Evolutionary conservation across 2,113 vertebrate species (phyloP).

Genomic region (Thymallus thymallus): DNA sequence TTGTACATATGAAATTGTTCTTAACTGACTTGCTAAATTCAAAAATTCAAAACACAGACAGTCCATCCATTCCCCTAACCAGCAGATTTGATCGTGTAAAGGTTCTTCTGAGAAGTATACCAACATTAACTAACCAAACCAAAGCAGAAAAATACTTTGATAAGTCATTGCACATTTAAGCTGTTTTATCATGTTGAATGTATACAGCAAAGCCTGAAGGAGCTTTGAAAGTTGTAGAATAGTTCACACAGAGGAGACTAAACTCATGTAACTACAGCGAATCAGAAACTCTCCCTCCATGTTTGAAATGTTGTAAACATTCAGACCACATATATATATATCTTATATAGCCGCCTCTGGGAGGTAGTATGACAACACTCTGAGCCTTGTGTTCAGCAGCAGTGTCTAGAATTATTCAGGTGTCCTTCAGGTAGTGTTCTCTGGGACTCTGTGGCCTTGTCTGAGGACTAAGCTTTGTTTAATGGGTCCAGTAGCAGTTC

Average conservation of each 20-base stretch:
- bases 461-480: conserved; percentile 53
- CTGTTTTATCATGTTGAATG: conserved; percentile 39
- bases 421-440: conserved; percentile 25
- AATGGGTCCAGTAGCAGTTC: conserved; percentile 51
- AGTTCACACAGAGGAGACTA: conserved; percentile 20
- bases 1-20: no score
- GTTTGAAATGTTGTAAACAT: conserved; percentile 51
- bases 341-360: conserved; percentile 17
- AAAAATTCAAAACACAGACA: conserved; percentile 51
- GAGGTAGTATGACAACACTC: conserved; percentile 3
- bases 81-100: conserved; percentile 52
- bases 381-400: no score
- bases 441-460: conserved; percentile 61
- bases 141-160: conserved; percentile 60
- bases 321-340: conserved; percentile 21
- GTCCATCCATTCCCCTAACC: conserved; percentile 57
- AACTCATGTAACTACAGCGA: conserved; percentile 22
- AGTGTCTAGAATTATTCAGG: no score
- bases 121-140: conserved; percentile 62
- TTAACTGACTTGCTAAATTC: no score
- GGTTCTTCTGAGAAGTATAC: conserved; percentile 41
- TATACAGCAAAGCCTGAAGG: conserved; percentile 39
- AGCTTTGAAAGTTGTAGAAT: conserved; percentile 52
- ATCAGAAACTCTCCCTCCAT: conserved; percentile 23
- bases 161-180: conserved; percentile 42